Conservation (phyloP, 1,140 invertebrate genomes). For the Bombus polaris region DNA sequence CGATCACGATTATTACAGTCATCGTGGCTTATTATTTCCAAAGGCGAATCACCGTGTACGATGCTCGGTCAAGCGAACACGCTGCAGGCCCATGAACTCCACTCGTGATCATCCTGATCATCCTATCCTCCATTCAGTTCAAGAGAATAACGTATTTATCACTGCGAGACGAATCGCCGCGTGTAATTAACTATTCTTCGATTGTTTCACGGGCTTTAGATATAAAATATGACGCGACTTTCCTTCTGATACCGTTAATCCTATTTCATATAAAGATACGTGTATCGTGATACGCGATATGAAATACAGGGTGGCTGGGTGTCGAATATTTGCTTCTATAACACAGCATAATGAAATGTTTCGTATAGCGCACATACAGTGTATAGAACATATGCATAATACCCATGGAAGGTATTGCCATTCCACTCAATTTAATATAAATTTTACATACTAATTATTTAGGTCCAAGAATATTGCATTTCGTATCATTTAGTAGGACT, state of each 20-base stretch:
- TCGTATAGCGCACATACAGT: no score
- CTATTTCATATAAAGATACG: not conserved
- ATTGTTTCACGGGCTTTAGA: not conserved
- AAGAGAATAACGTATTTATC: slow-evolving; percentile 5
- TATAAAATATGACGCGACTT: not conserved
- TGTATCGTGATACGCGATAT: not conserved
- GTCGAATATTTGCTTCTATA: not conserved
- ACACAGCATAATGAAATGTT: no score
- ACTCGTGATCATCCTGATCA: not conserved
- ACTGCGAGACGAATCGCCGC: not conserved
- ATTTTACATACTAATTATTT: no score
- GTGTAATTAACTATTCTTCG: slow-evolving; percentile 19
- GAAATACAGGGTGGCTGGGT: not conserved
- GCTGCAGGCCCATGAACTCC: not conserved
- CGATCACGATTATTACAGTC: slow-evolving; percentile 40
- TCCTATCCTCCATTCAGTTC: not conserved
- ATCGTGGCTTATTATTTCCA: slow-evolving; percentile 16
- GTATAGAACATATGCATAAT: no score
- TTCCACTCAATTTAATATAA: no score
- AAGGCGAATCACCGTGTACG: not conserved
- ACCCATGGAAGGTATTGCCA: no score
- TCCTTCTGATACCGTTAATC: not conserved
- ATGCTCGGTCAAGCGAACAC: no score
- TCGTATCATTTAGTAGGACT: no score
- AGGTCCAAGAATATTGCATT: no score